Evolutionary conservation across 2,888 invertebrate species (phyloP), one percentile per base, ranked within the genome.

Genomic region (Dendrolimus pini): DNA sequence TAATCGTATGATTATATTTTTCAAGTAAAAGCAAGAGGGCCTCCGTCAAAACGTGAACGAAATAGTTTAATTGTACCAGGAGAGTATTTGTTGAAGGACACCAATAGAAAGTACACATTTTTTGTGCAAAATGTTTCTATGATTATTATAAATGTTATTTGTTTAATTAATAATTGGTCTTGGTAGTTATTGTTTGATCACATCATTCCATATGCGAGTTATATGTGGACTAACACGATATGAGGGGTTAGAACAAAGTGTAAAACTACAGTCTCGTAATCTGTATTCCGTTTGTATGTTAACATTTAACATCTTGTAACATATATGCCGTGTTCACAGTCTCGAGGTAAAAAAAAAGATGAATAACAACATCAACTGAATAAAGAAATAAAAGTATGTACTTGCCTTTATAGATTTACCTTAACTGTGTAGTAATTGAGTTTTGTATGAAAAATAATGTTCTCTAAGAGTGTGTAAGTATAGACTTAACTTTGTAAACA

Each of bases 1-100:
- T 69, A 72, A 75, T 67, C 59, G 69, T 78, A 74, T 72, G 71
- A 70, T 83, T 74, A 85, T 84, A 70, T 85, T 81, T 85, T 86
- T 87, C 87, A 88, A 88, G 89, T 86, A 83, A 82, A 83, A 68
- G 74, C 80, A 87, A 85, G 87, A 79, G 85, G 79, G 80, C 80
- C 85, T 62, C 67, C 81, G 77, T 75, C 82, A 83, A 85, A 83
- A 79, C 80, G 76, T 84, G 86, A 85, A 80, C 74, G 66, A 75
- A 71, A 66, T 72, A 75, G 72, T 75, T 70, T 66, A 70, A 71
- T 73, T 64, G 65, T 66, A 60, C 69, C 70, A 77, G 82, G 78
- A 75, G 77, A 78, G 63, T 77, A 65, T 74, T 65, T 71, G 70
- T 68, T 77, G 74, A 77, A 72, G 77, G 78, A 78, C 68, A 71